These are phyloP conservation scores for Zoroaster sp. DNA, from an alignment of 53 echinoderm and acorn worm genomes.

Conservation along the genomic window DNA sequence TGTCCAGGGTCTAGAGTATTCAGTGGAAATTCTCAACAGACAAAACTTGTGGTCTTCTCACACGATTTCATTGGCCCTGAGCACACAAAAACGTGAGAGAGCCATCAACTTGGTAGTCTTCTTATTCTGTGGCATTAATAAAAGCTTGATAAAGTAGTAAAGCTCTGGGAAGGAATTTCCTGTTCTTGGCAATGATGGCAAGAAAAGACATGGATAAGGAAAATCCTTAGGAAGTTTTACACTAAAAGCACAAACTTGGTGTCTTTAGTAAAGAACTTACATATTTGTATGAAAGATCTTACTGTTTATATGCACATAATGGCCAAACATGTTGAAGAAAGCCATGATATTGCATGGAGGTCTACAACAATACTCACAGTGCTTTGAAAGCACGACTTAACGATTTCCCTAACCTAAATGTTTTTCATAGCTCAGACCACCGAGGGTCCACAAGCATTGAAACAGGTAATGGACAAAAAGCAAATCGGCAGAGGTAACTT, in stretches of 20 bases:
- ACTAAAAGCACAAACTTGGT: not conserved
- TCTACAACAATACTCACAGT: too few species aligned
- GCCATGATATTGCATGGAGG: too few species aligned
- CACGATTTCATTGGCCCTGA: conserved; percentile 15
- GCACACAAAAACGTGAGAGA: conserved; percentile 9
- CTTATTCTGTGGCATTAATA: conserved; percentile 47
- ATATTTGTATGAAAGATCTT: not conserved
- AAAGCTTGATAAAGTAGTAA: not conserved
- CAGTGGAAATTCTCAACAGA: too few species aligned
- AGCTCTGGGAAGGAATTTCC: conserved; percentile 52
- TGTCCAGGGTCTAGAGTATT: too few species aligned
- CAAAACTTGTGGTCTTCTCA: conserved; percentile 19
- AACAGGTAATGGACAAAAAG: too few species aligned
- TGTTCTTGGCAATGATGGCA: conserved; percentile 1
- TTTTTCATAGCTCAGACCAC: too few species aligned
- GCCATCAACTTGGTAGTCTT: not conserved
- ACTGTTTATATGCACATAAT: too few species aligned
- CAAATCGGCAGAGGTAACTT: too few species aligned
- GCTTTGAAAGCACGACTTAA: too few species aligned
- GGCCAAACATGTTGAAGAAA: too few species aligned
- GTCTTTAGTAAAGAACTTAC: not conserved
- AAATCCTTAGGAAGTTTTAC: not conserved
- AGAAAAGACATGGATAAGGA: not conserved
- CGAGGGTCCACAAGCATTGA: too few species aligned
- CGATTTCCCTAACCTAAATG: too few species aligned